Evolutionary conservation across 2,113 vertebrate genomes (phyloP).

Genomic region (Strigops habroptila): DNA sequence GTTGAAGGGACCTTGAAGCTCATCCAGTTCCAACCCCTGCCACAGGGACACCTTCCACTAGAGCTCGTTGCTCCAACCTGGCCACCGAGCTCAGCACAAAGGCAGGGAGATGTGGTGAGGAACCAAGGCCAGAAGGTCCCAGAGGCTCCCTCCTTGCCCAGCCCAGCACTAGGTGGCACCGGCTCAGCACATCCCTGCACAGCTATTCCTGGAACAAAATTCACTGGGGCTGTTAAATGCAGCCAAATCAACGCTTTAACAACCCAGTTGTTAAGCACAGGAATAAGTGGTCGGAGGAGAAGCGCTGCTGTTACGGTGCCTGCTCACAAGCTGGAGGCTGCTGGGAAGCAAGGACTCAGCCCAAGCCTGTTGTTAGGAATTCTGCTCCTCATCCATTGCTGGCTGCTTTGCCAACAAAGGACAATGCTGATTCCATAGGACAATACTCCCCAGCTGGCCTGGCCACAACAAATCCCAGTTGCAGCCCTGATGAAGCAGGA

Average conservation of each 20-base stretch:
- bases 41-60: too few relatives aligned
- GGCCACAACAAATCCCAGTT: background rate
- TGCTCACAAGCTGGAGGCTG: background rate
- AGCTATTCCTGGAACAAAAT: background rate
- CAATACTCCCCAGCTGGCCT: background rate
- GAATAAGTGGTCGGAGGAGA: accelerated
- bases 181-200: background rate
- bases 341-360: background rate
- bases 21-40: too few relatives aligned
- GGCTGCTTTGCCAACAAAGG: background rate
- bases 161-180: conserved; percentile 50
- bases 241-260: background rate
- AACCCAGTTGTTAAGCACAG: background rate
- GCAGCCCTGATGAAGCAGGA: background rate
- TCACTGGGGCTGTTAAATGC: background rate
- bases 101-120: accelerated
- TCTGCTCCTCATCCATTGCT: background rate
- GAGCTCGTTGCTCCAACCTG: too few relatives aligned
- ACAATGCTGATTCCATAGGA: background rate
- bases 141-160: accelerated
- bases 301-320: background rate
- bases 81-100: background rate
- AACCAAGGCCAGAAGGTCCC: background rate
- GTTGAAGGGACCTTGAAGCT: too few relatives aligned
- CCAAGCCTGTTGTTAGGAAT: background rate